A percentile compares a stretch with the other conserved stretches of the same genome.
These are phyloP conservation scores for Nezara viridula DNA, from an alignment of 2,888 invertebrate genomes.

Conservation along the genomic window DNA sequence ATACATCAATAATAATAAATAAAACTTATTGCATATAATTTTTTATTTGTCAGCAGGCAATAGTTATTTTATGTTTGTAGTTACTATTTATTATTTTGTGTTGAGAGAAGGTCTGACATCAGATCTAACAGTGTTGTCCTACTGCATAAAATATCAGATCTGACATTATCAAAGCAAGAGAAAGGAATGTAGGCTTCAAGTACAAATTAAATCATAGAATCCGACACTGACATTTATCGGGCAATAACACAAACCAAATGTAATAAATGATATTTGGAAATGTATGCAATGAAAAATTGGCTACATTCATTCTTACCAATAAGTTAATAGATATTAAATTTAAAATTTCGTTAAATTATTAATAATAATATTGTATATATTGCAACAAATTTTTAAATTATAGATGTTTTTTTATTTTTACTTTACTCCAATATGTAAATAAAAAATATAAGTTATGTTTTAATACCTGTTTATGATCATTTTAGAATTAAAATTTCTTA, in stretches of 20 bases:
- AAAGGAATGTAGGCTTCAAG: too few relatives aligned
- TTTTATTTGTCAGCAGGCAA: too few relatives aligned
- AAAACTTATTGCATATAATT: too few relatives aligned
- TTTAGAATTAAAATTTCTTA: neutral
- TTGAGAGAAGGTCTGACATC: too few relatives aligned
- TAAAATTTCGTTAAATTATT: neutral
- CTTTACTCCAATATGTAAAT: neutral
- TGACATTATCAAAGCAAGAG: too few relatives aligned
- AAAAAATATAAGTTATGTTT: constrained; percentile 6
- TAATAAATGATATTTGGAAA: neutral
- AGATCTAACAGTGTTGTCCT: too few relatives aligned
- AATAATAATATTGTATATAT: neutral
- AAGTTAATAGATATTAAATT: neutral
- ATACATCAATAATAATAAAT: too few relatives aligned
- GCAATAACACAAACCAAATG: neutral
- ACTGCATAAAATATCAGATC: too few relatives aligned
- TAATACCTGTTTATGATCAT: neutral
- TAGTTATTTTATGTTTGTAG: too few relatives aligned
- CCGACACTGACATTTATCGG: too few relatives aligned
- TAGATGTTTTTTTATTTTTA: neutral
- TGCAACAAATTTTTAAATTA: neutral
- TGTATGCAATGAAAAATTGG: neutral
- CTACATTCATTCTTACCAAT: neutral
- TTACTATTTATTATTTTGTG: too few relatives aligned
- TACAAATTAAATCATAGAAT: too few relatives aligned